These are phyloP conservation scores for Cottus gobio DNA, from an alignment of 2,113 vertebrate genomes.

Conservation along the genomic window DNA sequence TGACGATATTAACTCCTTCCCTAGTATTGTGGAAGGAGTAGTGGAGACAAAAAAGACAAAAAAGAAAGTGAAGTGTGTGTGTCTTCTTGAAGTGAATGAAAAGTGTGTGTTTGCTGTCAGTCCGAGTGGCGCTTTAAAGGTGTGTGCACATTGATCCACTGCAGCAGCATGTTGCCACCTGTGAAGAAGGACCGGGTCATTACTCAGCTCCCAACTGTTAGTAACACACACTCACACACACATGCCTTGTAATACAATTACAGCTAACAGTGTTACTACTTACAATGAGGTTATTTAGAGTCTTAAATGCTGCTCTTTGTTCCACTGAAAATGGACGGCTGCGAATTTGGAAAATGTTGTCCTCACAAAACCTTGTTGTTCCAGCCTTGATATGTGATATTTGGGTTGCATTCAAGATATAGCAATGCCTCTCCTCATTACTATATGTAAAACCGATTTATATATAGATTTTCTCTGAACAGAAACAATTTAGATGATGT, in stretches of 20 bases:
- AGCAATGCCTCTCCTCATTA: neutral
- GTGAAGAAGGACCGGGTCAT: conserved; percentile 92
- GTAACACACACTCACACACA: conserved; percentile 19
- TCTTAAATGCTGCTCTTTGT: conserved; percentile 1
- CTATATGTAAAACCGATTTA: neutral
- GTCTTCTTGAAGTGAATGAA: conserved; percentile 7
- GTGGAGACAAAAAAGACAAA: neutral
- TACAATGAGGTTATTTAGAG: conserved; percentile 1
- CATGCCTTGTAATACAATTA: conserved; percentile 30
- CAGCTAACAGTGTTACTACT: conserved; percentile 23
- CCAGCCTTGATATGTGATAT: neutral
- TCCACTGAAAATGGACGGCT: neutral
- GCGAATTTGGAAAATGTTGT: neutral
- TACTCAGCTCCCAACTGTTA: conserved; percentile 89
- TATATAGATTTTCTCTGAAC: neutral
- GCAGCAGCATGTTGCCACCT: conserved; percentile 88
- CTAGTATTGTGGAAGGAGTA: conserved; percentile 5
- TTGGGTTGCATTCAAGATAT: neutral
- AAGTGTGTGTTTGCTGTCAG: conserved; percentile 14
- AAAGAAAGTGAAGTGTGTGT: neutral
- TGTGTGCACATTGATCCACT: conserved; percentile 22
- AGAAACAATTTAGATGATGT: too few species aligned
- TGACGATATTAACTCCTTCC: neutral
- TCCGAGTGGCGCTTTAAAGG: conserved; percentile 11
- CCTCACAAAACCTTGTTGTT: neutral